Base-by-base conservation (phyloP, 2,888 invertebrate species). In the Caradrina clavipalpis region DNA sequence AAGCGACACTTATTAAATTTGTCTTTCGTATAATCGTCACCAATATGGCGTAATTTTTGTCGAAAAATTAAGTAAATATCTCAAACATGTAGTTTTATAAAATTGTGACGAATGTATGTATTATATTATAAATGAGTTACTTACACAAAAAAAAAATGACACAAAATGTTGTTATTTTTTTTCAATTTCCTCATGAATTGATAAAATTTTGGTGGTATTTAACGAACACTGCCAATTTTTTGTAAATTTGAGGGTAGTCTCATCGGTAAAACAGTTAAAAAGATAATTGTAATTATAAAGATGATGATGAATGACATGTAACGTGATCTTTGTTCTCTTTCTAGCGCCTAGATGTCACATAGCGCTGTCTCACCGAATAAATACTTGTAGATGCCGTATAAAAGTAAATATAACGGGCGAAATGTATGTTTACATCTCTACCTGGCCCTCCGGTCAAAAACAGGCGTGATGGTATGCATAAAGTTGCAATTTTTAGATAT, bases 11-110 rank as follows among this genome's bases (percentile, higher is more conserved):
- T 49, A 63, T 49, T 71, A 19, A 51, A 19, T 63, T 63, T 74
- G 70, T 80, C 60, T 73, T 76, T 75, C 61, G 59, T 65, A 45
- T 58, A 59, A 58, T 58, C 57, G 42, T 74, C 79, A 70, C 78
- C 74, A 78, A 78, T 68, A 78, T 74, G 78, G 75, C 54, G 75
- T 78, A 57, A 26, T 45, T 55, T 45, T 56, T 45, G 55, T 72
- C 47, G 31, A 72, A 71, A 76, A 62, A 67, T 63, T 6, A 60
- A 66, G 55, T 51, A 59, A 65, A 60, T 62, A 50, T 70, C 19
- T 62, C 62, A 63, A 71, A 65, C 63, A 22, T 55, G 49, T 60
- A 15, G 42, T 51, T 51, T 70, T 11, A 45, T 56, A 45, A 22
- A 70, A 50, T 71, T 56, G 72, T 71, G 62, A 62, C 55, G 50